Base-by-base conservation (phyloP, 2,797 vertebrate species). In the Karalla daura region DNA sequence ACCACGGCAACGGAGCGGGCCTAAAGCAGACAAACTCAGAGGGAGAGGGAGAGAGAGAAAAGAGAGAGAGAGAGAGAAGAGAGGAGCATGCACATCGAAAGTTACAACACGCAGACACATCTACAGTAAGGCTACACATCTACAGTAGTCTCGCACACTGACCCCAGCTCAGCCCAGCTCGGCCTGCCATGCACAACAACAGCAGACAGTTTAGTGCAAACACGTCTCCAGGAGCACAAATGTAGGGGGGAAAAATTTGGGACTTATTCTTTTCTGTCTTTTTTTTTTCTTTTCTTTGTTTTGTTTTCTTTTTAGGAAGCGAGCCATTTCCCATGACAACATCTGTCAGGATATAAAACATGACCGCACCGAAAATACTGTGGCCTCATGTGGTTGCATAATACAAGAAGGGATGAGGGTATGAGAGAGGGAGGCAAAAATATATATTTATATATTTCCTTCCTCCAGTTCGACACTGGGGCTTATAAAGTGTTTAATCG, bases 41-140 rank as follows among this genome's bases (percentile, higher is more conserved):
- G 62, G 73, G 74, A 70, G 45, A 11, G 60, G 69, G 61, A 32
- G 23, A 49, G 51, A 56, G 32, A 64, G 41, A 63, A 24, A 43
- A 30, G 53, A 60, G 40, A n/a, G 44, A 59, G 44, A 52, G 20
- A 7, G 35, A n/a, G 37, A 52, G 50, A 18, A 63, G 63, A 74
- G 70, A 78, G 72, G 80, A 75, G 82, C 88, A 89, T 89, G 89
- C 88, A 88, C 76, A 52, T 78, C 80, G 50, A 77, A 75, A 81
- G n/a, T n/a, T n/a, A n/a, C n/a, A 76, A 84, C 81, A 83, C 70
- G 76, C 59, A 61, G 60, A 69, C 63, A 81, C 80, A 86, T 77
- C 75, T 66, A 76, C 62, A 61, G 63, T 59, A 63, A 76, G 60
- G 70, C 70, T 74, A 66, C 78, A 83, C 78, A 69, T 69, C 79